These are phyloP conservation scores for Apodemia mormo DNA, from an alignment of 2,888 invertebrate species.

Conservation along the genomic window DNA sequence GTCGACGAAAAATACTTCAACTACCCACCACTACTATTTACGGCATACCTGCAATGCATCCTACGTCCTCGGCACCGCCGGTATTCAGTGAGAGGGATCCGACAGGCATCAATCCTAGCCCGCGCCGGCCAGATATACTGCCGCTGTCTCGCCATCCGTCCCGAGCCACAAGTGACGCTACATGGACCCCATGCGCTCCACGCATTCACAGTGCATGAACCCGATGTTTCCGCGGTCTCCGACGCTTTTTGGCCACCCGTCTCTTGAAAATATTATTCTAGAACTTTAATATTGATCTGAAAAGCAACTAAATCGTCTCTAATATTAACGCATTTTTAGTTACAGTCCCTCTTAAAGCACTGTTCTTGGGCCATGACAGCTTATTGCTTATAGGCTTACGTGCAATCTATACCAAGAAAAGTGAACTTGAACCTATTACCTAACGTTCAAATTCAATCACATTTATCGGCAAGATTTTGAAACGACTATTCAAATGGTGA, in stretches of 20 bases:
- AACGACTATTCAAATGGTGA: too few relatives aligned
- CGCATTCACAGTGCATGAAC: slow-evolving; percentile 84
- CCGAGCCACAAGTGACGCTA: slow-evolving; percentile 89
- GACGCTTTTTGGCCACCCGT: slow-evolving; percentile 32
- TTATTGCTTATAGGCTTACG: too few relatives aligned
- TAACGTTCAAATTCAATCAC: too few relatives aligned
- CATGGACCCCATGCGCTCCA: slow-evolving; percentile 93
- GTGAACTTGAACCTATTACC: too few relatives aligned
- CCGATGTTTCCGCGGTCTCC: slow-evolving; percentile 47
- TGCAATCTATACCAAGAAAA: too few relatives aligned
- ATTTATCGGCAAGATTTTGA: too few relatives aligned
- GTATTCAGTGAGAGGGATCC: slow-evolving; percentile 80
- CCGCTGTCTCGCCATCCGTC: slow-evolving; percentile 84
- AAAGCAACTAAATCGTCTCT: too few relatives aligned
- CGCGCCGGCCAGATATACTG: slow-evolving; percentile 75
- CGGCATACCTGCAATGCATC: slow-evolving; percentile 66
- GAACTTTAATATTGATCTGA: too few relatives aligned
- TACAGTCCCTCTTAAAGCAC: too few relatives aligned
- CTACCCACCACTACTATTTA: background rate
- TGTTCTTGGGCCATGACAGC: too few relatives aligned
- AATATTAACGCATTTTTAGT: too few relatives aligned
- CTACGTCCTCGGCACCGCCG: slow-evolving; percentile 74
- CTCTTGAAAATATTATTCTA: slow-evolving; percentile 32
- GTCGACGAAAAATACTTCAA: too few relatives aligned
- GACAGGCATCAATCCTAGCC: slow-evolving; percentile 82